phyloP scores from a whole-genome alignment of 2,113 vertebrate genomes.

The Crocuta crocuta region DNA sequence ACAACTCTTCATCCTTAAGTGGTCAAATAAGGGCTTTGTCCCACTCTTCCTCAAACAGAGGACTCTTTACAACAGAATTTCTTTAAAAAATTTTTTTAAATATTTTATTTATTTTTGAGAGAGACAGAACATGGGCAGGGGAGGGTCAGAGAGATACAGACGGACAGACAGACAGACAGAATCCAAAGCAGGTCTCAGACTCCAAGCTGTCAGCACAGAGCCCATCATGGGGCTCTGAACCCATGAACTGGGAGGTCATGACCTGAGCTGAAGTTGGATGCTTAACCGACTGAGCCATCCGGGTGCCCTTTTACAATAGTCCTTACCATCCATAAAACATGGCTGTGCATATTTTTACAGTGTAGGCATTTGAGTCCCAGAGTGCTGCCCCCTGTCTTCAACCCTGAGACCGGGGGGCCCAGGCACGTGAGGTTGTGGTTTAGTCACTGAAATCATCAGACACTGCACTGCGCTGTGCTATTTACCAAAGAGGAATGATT shows the following conservation, averaged over 20 bases:
- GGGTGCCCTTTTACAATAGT: no score
- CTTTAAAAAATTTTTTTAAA: no score
- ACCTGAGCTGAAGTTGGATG: no score
- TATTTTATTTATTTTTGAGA: no score
- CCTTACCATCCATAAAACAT: not conserved
- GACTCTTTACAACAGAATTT: not conserved
- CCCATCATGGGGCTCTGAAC: rapidly evolving
- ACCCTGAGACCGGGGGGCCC: not conserved
- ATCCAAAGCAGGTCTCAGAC: no score
- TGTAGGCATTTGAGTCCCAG: rapidly evolving
- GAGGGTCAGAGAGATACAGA: no score
- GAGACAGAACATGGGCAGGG: rapidly evolving
- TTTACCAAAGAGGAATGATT: not conserved
- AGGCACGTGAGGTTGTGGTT: not conserved
- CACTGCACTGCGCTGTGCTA: rapidly evolving
- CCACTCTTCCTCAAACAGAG: no score
- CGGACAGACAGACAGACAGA: no score
- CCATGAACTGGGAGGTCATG: no score
- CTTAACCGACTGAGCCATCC: no score
- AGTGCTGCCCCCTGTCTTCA: rapidly evolving
- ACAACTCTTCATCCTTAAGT: no score
- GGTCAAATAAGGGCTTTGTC: not conserved
- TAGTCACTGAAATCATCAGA: not conserved
- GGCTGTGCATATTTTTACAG: not conserved
- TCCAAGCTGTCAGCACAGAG: no score